These are phyloP conservation scores for Poeciliopsis turneri DNA, from an alignment of 2,797 vertebrate genomes.

Conservation along the genomic window DNA sequence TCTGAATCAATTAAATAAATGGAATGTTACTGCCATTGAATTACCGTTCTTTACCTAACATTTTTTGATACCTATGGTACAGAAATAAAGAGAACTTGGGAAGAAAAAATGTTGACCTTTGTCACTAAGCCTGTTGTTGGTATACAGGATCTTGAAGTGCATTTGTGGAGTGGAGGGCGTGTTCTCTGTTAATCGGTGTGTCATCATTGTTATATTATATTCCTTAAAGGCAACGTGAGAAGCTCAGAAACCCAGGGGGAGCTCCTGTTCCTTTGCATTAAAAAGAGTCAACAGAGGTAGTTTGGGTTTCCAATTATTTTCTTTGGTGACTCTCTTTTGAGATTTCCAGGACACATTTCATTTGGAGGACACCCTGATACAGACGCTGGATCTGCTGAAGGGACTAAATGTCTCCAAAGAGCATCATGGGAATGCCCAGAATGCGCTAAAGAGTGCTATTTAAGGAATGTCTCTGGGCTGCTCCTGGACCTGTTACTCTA, in stretches of 20 bases:
- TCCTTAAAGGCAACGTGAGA: not conserved
- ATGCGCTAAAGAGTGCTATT: not conserved
- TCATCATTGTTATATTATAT: not conserved
- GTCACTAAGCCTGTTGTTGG: not conserved
- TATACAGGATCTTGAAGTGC: not conserved
- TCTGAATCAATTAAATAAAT: no score
- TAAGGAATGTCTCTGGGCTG: not conserved
- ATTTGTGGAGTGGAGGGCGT: not conserved
- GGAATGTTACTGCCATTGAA: not conserved
- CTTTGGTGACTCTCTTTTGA: not conserved
- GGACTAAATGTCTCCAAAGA: not conserved
- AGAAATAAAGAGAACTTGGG: not conserved
- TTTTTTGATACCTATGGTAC: not conserved
- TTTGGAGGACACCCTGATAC: not conserved
- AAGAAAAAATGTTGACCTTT: not conserved
- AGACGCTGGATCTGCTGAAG: not conserved
- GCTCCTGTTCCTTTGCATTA: not conserved
- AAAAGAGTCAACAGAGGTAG: not conserved
- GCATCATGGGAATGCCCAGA: not conserved
- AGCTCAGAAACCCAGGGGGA: not conserved
- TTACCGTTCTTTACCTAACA: not conserved
- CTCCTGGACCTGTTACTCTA: not conserved
- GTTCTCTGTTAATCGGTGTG: not conserved
- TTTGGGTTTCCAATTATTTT: not conserved
- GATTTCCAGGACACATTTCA: not conserved